These are phyloP conservation scores for Diarsia brunnea DNA, from an alignment of 2,888 invertebrate species.

Conservation along the genomic window DNA sequence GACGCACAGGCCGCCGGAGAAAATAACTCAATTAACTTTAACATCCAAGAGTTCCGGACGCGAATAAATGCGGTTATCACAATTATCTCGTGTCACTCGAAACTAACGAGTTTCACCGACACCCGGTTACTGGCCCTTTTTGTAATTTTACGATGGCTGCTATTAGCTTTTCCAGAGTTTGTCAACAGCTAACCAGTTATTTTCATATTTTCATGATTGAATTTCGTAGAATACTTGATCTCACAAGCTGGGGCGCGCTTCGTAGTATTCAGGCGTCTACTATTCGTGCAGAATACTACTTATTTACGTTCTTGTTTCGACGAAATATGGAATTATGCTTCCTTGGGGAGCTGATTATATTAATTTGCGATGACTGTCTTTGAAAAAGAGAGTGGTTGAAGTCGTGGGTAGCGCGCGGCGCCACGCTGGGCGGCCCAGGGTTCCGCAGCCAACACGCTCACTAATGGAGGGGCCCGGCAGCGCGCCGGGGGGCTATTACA, in stretches of 20 bases:
- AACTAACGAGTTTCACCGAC: constrained; percentile 78
- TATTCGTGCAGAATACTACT: neutral
- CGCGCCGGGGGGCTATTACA: constrained; percentile 83
- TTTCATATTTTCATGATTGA: constrained; percentile 8
- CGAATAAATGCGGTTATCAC: constrained; percentile 86
- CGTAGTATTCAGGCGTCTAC: neutral
- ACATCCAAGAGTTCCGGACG: constrained; percentile 82
- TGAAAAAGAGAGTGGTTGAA: constrained; percentile 74
- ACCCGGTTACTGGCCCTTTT: constrained; percentile 66
- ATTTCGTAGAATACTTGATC: constrained; percentile 10
- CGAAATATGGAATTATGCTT: constrained; percentile 25
- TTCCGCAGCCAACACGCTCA: constrained; percentile 79
- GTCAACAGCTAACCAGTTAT: constrained; percentile 11
- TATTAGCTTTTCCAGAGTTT: constrained; percentile 43
- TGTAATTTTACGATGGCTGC: constrained; percentile 50
- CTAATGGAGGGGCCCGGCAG: constrained; percentile 82
- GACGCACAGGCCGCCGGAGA: constrained; percentile 70
- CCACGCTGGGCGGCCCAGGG: constrained; percentile 85
- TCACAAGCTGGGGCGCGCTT: neutral
- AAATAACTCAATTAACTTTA: constrained; percentile 87
- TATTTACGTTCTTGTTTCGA: constrained; percentile 5
- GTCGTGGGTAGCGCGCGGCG: constrained; percentile 64
- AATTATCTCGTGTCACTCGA: constrained; percentile 83
- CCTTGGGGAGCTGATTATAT: constrained; percentile 67
- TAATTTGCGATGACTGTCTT: constrained; percentile 73